phyloP scores from a whole-genome alignment of 2,888 invertebrate species.

The Cyrtodaria siliqua region DNA sequence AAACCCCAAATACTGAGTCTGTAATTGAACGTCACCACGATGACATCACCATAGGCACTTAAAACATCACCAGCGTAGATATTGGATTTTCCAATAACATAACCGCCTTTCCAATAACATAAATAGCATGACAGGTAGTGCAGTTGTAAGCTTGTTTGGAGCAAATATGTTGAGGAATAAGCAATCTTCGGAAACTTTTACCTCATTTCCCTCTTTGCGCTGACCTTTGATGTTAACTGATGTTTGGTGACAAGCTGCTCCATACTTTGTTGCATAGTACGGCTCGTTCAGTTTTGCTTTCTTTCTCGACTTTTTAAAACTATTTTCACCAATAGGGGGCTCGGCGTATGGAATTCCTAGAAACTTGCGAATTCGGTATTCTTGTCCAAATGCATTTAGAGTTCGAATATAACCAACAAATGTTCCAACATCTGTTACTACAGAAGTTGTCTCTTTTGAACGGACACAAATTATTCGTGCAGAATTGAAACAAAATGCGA shows the following conservation, averaged over 20 bases:
- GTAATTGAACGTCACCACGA: conserved; percentile 98
- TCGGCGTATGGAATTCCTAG: conserved; percentile 44
- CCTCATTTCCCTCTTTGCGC: conserved; percentile 5
- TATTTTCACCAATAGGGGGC: conserved; percentile 22
- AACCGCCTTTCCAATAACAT: no score
- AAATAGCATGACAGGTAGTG: no score
- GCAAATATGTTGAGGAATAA: conserved; percentile 97
- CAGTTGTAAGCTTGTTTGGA: no score
- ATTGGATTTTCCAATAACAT: no score
- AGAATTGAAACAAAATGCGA: no score
- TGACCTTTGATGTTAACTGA: conserved; percentile 13
- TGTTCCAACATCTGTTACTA: not conserved
- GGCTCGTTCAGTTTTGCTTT: conserved; percentile 15
- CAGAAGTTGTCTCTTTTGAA: no score
- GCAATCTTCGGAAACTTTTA: conserved; percentile 91
- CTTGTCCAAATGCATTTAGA: no score
- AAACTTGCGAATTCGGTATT: conserved; percentile 20
- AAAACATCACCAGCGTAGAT: conserved; percentile 88
- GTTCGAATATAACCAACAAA: not conserved
- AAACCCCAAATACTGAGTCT: conserved; percentile 97
- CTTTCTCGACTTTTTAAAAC: conserved; percentile 26
- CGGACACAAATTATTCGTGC: no score
- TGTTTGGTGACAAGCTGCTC: conserved; percentile 20
- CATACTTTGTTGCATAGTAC: conserved; percentile 23
- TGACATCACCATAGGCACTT: conserved; percentile 95